Base-by-base conservation (phyloP, 2,888 invertebrate genomes). In the Eucera pruinosa region DNA sequence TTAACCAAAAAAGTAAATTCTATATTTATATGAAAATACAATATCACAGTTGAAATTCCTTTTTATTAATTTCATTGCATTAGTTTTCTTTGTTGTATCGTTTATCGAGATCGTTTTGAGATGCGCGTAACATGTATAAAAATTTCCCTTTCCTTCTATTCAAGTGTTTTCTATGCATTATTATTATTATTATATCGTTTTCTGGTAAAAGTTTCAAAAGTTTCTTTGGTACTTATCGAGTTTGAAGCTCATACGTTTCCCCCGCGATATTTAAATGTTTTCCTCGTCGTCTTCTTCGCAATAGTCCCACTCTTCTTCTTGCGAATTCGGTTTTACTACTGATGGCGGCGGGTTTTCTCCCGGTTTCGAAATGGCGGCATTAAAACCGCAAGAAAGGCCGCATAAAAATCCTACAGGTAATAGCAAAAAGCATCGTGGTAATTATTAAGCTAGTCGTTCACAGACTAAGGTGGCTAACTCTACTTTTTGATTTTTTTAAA, bases 221-320 rank as follows among this genome's bases (percentile, higher is more conserved):
- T n/a, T 4, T 15, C 9, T n/a, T 0, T 1, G 15, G 11, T 30
- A 52, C 20, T 39, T 52, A 52, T 27, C 15, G 36, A 11, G 41
- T n/a, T n/a, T 15, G 9, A 41, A 36, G 11, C 1, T 23, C 20
- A 33, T 13, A 25, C 11, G n/a, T 58, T 30, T 48, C 30, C 6
- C 30, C 4, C 6, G 27, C 1, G 15, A 25, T n/a, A 11, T n/a
- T 15, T 57, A 11, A 57, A 11, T 39, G 45, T 20, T 36, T 25
- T 13, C n/a, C n/a, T 57, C 39, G 15, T 75, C 50, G 2, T 71
- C 81, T 15, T 78, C 80, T 2, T 86, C 79, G 43, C 86, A 85
- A 47, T 85, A 85, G 43, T 85, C 85, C 85, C 85, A 86, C 0
- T 85, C 86, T 13, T 86, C 85, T 20, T 85, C 82, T 43, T 33